phyloP scores from a whole-genome alignment of 1,140 invertebrate species.

The Colletes gigas region DNA sequence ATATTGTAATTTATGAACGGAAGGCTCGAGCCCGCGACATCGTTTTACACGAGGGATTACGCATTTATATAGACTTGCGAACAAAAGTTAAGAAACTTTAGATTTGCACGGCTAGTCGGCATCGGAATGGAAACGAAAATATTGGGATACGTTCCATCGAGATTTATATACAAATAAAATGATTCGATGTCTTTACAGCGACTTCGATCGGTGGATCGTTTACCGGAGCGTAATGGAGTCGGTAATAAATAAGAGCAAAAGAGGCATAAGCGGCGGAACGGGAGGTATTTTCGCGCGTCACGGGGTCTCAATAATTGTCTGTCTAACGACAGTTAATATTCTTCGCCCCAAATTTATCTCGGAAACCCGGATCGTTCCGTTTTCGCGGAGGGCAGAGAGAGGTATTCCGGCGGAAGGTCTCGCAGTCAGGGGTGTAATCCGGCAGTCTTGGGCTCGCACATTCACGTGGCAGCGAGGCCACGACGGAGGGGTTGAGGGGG shows the following conservation, averaged over 20 bases:
- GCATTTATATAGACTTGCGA: background rate
- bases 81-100: no score
- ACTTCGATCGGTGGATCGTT: no score
- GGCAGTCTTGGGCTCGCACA: slow-evolving; percentile 50
- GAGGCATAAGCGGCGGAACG: background rate
- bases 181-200: no score
- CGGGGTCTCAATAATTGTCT: slow-evolving; percentile 37
- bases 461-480: slow-evolving; percentile 49
- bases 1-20: slow-evolving; percentile 53
- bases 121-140: no score
- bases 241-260: background rate
- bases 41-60: slow-evolving; percentile 4
- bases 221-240: no score
- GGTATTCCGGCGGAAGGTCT: slow-evolving; percentile 32
- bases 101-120: no score
- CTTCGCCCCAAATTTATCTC: slow-evolving; percentile 31
- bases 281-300: slow-evolving; percentile 10
- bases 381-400: slow-evolving; percentile 10
- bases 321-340: slow-evolving; percentile 44
- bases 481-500: background rate
- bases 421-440: slow-evolving; percentile 55
- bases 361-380: slow-evolving; percentile 21
- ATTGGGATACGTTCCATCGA: no score
- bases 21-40: background rate
- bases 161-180: no score